phyloP scores from a whole-genome alignment of 2,888 invertebrate genomes.

The Notocelia uddmanniana region DNA sequence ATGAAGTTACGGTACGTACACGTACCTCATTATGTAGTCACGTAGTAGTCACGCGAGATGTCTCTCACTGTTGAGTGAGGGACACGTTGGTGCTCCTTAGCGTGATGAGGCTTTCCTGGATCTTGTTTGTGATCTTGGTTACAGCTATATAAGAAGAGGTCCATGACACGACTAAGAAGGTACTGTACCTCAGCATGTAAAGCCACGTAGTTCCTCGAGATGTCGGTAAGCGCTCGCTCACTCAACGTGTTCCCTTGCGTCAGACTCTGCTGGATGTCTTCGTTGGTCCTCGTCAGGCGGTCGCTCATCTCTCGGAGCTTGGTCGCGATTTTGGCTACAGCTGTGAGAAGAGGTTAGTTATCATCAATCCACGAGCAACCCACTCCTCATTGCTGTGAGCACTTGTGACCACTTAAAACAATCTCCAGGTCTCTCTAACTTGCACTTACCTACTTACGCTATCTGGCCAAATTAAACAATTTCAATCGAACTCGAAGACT shows the following conservation, averaged over 20 bases:
- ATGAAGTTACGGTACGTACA: no score
- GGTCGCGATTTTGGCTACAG: slow-evolving; percentile 66
- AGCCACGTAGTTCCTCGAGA: slow-evolving; percentile 83
- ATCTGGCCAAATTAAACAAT: no score
- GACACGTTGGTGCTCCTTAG: no score
- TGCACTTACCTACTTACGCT: no score
- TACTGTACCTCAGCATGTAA: slow-evolving; percentile 80
- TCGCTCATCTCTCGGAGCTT: slow-evolving; percentile 84
- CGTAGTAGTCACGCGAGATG: no score
- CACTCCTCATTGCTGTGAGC: background rate
- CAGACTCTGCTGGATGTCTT: slow-evolving; percentile 86
- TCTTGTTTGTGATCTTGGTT: slow-evolving; percentile 70
- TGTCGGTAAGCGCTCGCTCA: slow-evolving; percentile 84
- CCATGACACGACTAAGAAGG: background rate
- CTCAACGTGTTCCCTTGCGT: slow-evolving; percentile 84
- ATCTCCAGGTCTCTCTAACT: no score
- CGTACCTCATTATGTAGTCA: no score
- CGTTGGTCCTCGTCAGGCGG: slow-evolving; percentile 81
- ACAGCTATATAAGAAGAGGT: slow-evolving; percentile 56
- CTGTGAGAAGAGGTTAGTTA: slow-evolving; percentile 50
- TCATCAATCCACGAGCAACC: background rate
- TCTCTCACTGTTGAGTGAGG: no score
- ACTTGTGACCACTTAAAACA: no score
- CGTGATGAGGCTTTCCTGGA: no score
- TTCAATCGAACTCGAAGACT: no score